Evolutionary conservation across 2,888 invertebrate genomes (phyloP).

Genomic region (Synergus umbraculus): DNA sequence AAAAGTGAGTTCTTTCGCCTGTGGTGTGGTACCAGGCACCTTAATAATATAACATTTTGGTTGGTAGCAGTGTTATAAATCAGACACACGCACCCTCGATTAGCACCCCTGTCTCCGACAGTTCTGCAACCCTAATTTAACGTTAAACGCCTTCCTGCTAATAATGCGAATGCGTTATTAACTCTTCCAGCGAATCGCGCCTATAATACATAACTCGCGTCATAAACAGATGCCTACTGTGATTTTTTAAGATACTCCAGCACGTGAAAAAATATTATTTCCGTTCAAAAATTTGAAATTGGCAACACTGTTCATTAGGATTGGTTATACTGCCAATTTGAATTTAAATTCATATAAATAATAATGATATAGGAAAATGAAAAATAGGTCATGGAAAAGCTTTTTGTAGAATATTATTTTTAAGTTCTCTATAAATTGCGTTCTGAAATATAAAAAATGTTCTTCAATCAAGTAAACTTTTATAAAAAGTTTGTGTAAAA

Average conservation of each 20-base stretch:
- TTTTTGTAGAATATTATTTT: too few species aligned
- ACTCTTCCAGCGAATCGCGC: conserved; percentile 46
- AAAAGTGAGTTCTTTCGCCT: not conserved
- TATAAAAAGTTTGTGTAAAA: not conserved
- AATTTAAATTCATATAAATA: too few species aligned
- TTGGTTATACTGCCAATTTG: too few species aligned
- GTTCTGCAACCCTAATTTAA: conserved; percentile 70
- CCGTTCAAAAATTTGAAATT: too few species aligned
- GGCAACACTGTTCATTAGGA: too few species aligned
- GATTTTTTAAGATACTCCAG: not conserved
- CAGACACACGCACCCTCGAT: conserved; percentile 73
- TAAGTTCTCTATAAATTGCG: too few species aligned
- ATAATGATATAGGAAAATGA: too few species aligned
- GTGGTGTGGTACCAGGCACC: not conserved
- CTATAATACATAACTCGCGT: not conserved
- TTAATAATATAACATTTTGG: conserved; percentile 39
- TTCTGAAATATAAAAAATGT: too few species aligned
- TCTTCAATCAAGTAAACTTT: not conserved
- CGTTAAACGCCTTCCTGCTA: conserved; percentile 70
- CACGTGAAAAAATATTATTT: not conserved
- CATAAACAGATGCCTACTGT: not conserved
- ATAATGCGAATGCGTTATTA: conserved; percentile 67
- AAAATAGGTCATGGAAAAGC: too few species aligned
- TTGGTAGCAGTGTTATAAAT: conserved; percentile 69
- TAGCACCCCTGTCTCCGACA: conserved; percentile 71